Conservation (phyloP, 2,113 vertebrate genomes). For the Myrmecophaga tridactyla region DNA sequence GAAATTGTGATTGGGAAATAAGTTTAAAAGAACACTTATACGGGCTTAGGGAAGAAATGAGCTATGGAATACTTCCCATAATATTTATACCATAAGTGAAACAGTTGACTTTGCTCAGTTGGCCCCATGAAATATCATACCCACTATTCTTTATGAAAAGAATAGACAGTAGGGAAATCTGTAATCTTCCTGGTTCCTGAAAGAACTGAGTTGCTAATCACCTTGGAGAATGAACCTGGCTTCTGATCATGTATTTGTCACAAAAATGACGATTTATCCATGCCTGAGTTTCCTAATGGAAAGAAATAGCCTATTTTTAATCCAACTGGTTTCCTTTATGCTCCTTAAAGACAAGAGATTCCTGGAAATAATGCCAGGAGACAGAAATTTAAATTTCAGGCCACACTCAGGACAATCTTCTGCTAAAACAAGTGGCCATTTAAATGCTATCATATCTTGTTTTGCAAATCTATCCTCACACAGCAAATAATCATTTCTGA, state of each 20-base stretch:
- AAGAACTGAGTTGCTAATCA: constrained; percentile 33
- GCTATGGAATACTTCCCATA: neutral
- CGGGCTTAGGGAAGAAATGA: neutral
- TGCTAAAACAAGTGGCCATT: constrained; percentile 50
- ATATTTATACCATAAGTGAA: constrained; percentile 28
- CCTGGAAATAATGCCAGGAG: neutral
- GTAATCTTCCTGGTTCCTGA: neutral
- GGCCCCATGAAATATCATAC: neutral
- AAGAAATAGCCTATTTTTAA: constrained; percentile 43
- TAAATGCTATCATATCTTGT: constrained; percentile 55
- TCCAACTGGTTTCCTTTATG: neutral
- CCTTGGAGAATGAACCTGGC: neutral
- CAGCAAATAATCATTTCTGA: constrained; percentile 25
- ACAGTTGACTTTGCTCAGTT: neutral
- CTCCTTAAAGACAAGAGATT: neutral
- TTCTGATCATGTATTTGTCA: neutral
- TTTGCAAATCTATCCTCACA: constrained; percentile 53
- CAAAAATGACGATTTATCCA: constrained; percentile 39
- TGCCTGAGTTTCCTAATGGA: constrained; percentile 45
- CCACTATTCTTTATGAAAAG: neutral
- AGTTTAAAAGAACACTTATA: constrained; percentile 9
- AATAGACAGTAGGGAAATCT: neutral
- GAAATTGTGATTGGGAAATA: neutral
- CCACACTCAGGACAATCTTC: neutral
- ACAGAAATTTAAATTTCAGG: constrained; percentile 43